phyloP scores from a whole-genome alignment of 2,113 vertebrate genomes.

The Hippopotamus amphibius region DNA sequence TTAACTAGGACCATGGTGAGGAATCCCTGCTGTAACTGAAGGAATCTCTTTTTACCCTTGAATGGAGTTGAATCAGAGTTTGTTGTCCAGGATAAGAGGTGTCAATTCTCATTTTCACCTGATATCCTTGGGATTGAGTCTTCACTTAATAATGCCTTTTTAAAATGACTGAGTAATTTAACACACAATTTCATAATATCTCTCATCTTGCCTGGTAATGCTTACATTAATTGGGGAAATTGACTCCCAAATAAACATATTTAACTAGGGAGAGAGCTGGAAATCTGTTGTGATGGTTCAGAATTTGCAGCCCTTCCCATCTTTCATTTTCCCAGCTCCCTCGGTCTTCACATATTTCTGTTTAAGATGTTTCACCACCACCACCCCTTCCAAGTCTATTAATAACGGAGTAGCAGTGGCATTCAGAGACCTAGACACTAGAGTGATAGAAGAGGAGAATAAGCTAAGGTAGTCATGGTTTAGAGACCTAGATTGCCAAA shows the following conservation, averaged over 20 bases:
- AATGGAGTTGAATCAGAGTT: neutral
- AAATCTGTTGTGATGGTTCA: constrained; percentile 9
- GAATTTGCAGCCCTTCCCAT: neutral
- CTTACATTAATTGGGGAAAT: neutral
- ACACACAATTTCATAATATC: neutral
- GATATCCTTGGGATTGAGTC: neutral
- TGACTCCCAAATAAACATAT: neutral
- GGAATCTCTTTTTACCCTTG: neutral
- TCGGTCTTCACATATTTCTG: neutral
- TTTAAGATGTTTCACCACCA: neutral
- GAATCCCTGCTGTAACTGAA: neutral
- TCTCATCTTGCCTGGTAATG: constrained; percentile 18
- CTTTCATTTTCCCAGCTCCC: neutral
- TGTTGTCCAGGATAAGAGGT: neutral
- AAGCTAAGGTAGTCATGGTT: neutral
- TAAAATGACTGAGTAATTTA: neutral
- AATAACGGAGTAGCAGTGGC: neutral
- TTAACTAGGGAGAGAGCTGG: neutral
- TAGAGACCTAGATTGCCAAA: neutral
- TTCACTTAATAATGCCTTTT: neutral
- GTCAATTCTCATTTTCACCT: neutral
- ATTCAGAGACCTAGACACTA: neutral
- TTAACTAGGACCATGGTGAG: neutral
- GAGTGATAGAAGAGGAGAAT: neutral
- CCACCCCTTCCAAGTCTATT: neutral